These are phyloP conservation scores for Heliconius himera DNA, from an alignment of 1,140 invertebrate genomes.

Conservation along the genomic window DNA sequence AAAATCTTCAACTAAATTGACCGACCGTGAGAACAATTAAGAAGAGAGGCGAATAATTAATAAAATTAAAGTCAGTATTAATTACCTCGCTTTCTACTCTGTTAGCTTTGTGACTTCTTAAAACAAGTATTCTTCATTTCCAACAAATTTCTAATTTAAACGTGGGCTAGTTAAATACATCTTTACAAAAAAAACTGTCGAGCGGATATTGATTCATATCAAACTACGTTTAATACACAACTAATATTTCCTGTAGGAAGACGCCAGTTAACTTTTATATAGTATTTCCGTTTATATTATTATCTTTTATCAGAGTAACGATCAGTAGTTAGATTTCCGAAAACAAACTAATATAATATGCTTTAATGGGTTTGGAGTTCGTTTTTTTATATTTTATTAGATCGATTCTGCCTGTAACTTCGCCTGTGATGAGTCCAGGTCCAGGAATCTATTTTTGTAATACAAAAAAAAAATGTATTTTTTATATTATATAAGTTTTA, in stretches of 20 bases:
- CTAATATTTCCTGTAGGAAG: neutral
- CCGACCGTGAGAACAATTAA: constrained; percentile 8
- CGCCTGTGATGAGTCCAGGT: too few relatives aligned
- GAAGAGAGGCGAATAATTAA: constrained; percentile 6
- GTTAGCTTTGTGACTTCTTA: constrained; percentile 5
- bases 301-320: neutral
- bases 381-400: neutral
- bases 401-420: too few relatives aligned
- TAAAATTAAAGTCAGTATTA: constrained; percentile 19
- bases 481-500: too few relatives aligned
- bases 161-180: neutral
- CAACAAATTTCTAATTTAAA: neutral
- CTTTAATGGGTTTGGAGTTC: neutral
- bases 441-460: too few relatives aligned
- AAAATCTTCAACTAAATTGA: neutral
- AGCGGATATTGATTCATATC: neutral
- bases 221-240: neutral
- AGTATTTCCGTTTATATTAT: neutral
- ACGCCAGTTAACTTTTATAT: neutral
- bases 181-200: neutral
- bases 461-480: too few relatives aligned
- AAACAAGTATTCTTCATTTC: constrained; percentile 4
- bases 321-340: neutral
- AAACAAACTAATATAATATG: neutral
- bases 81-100: constrained; percentile 16